Evolutionary conservation across 2,888 invertebrate species (phyloP), one percentile per base, ranked within the genome.

Genomic region (Drosophila robusta): DNA sequence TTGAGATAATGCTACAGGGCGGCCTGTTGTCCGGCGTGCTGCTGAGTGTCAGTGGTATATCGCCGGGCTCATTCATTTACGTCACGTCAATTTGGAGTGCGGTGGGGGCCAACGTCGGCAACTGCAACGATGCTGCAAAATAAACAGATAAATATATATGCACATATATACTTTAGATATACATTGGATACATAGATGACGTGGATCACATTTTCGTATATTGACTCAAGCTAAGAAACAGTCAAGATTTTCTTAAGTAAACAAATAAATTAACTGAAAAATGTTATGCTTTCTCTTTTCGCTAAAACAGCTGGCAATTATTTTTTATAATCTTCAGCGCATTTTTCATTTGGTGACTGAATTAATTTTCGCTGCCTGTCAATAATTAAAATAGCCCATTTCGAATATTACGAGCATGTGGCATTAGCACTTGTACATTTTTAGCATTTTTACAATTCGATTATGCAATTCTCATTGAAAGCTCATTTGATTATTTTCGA

Each of bases 1-100:
- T 93, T 79, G 95, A 95, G 89, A 94, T 94, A 89, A 95, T 93
- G 89, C 95, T 95, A 92, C 95, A 95, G 93, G 94, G 94, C 89
- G 94, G 94, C 89, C 93, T 94, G 92, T 90, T 84, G 65, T 88
- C 89, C 80, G 81, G 81, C 54, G 91, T 91, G 74, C 86, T 85
- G 66, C 87, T 90, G 76, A 87, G 90, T 80, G 90, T 90, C 75
- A 90, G 64, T 72, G 92, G 89, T 80, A 89, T 89, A 89, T 92
- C 91, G 74, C 91, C 90, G 78, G 92, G 81, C 65, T 90, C 90
- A 91, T 91, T 92, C 92, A 92, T 92, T 91, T 91, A 92, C 90
- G 89, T 90, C 87, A 78, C 70, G 67, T 87, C 75, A 42, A 38
- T 51, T 50, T 39, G 36, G 4, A 36, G 9, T 11, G 42, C 68